Evolutionary conservation across 2,797 vertebrate species (phyloP).

Genomic region (Muraenolepis orangiensis): DNA sequence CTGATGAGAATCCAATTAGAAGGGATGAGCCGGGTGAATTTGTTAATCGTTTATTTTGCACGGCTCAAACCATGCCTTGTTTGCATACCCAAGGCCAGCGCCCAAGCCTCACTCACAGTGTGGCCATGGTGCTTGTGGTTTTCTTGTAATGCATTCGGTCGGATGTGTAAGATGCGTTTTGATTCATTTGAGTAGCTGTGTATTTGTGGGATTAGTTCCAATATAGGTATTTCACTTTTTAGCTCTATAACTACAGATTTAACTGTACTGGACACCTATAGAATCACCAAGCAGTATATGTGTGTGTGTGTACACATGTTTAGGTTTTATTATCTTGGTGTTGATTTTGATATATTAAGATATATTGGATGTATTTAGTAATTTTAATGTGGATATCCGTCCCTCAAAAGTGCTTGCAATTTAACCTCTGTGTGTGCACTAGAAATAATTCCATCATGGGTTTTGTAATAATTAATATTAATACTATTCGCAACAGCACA

Average conservation of each 20-base stretch:
- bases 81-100: constrained; percentile 6
- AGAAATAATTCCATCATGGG: neutral
- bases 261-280: neutral
- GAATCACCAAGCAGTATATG: neutral
- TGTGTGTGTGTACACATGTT: neutral
- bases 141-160: neutral
- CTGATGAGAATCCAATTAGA: constrained; percentile 16
- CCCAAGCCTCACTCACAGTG: neutral
- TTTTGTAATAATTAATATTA: neutral
- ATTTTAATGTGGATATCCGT: neutral
- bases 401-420: neutral
- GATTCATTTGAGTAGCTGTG: neutral
- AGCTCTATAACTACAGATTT: neutral
- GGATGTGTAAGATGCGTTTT: neutral
- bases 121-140: neutral
- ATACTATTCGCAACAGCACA: neutral
- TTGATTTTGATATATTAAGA: neutral
- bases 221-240: neutral
- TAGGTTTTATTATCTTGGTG: neutral
- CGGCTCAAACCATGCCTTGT: constrained; percentile 12
- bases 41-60: constrained; percentile 9
- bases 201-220: neutral
- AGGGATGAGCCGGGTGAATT: constrained; percentile 5
- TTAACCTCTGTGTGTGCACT: neutral
- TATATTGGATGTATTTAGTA: neutral